Evolutionary conservation across 2,113 vertebrate species (phyloP), one percentile per base, ranked within the genome.

Genomic region (Hepsetus odoe): DNA sequence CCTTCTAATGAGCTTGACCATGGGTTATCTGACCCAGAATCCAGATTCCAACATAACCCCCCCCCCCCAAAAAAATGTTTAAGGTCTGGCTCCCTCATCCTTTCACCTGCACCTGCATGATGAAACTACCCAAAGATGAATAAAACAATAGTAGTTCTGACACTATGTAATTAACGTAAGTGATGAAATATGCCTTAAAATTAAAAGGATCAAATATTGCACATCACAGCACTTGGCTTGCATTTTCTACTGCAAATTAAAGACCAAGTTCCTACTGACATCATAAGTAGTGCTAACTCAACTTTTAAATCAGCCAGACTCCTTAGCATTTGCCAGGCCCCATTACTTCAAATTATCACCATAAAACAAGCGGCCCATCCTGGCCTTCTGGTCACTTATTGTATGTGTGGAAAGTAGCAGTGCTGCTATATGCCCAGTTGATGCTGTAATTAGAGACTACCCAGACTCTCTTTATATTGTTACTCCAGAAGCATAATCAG

Each of bases 11-110:
- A 71, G 30, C 66, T 64, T 33, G 58, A 35, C 65, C 46, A 61
- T 70, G 40, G 38, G 71, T 67, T 74, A 42, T 44, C 65, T 79
- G 81, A 76, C 58, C 72, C 66, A 79, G 77, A 79, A 83, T 75
- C 30, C 16, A 62, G 35, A 16, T n/a, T 44, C 44, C 26, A 53
- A 32, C 13, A 64, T 14, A 30, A 70, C 11, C 26, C 16, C 8
- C 8, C 8, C 40, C 2, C 40, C 2, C 40, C 20, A 42, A 16
- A 49, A 20, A 18, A 14, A 26, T 69, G 51, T n/a, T n/a, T n/a
- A 26, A 56, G 16, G 8, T 32, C 22, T 46, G 24, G 14, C n/a
- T 61, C 42, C 28, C 28, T 55, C 33, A 14, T 38, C 40, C 72
- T 33, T 40, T 26, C 9, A 30, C 42, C 18, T 46, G 76, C 44